Conservation (phyloP, 2,113 vertebrate genomes). For the Tupaia chinensis region DNA sequence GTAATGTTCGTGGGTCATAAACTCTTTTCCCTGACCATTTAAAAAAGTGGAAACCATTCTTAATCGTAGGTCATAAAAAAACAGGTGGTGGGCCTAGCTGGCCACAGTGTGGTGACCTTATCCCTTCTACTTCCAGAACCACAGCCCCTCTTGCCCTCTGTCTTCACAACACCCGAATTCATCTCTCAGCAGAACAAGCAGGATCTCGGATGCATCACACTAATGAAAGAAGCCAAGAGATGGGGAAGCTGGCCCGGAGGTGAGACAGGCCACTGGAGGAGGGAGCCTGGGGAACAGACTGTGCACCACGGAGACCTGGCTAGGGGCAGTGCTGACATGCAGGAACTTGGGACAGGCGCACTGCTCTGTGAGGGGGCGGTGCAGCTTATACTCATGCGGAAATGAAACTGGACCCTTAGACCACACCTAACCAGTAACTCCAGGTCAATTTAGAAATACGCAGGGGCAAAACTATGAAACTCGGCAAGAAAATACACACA, state of each 20-base stretch:
- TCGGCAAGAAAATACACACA: neutral
- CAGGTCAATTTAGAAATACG: neutral
- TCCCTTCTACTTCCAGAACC: neutral
- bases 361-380: neutral
- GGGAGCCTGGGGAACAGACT: neutral
- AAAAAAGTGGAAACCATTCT: conserved; percentile 34
- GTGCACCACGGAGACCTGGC: rapidly evolving
- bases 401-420: neutral
- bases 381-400: rapidly evolving
- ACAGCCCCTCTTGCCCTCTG: neutral
- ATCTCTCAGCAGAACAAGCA: neutral
- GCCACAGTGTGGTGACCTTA: neutral
- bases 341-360: neutral
- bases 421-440: neutral
- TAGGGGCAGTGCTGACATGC: rapidly evolving
- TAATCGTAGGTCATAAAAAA: neutral
- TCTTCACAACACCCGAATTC: neutral
- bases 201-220: neutral
- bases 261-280: neutral
- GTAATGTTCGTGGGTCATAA: neutral
- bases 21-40: neutral
- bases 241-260: neutral
- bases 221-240: neutral
- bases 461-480: neutral
- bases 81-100: neutral